Evolutionary conservation across 2,888 invertebrate species (phyloP).

Genomic region (Amphimallon solstitiale): DNA sequence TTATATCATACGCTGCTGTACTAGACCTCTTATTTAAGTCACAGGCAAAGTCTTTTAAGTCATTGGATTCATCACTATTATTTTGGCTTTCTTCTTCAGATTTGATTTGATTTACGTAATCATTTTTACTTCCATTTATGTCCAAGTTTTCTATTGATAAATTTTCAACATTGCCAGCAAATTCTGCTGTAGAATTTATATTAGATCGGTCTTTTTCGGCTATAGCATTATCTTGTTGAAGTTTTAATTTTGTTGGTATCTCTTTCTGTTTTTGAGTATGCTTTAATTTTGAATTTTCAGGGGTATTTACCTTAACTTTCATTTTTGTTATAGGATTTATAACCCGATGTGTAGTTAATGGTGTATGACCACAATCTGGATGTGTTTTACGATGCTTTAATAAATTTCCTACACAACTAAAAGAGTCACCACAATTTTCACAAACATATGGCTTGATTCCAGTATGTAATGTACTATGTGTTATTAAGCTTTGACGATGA

Average conservation of each 20-base stretch:
- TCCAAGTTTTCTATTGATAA: no score
- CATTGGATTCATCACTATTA: no score
- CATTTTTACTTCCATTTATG: conserved; percentile 8
- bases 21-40: background rate
- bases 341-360: conserved; percentile 55
- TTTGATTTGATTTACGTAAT: no score
- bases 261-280: conserved; percentile 11
- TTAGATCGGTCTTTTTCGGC: background rate
- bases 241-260: conserved; percentile 27
- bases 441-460: conserved; percentile 66
- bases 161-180: no score
- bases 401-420: conserved; percentile 65
- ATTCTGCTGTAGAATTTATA: no score
- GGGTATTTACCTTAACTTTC: conserved; percentile 56
- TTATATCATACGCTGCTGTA: background rate
- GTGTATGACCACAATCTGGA: conserved; percentile 62
- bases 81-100: background rate
- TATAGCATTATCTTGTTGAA: background rate
- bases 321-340: conserved; percentile 55
- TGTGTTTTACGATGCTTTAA: conserved; percentile 64
- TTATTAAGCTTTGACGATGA: conserved; percentile 64
- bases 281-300: conserved; percentile 52
- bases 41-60: no score
- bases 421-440: conserved; percentile 62
- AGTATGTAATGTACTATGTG: conserved; percentile 64